Base-by-base conservation (phyloP, 2,113 vertebrate species). In the Trachemys scripta region DNA sequence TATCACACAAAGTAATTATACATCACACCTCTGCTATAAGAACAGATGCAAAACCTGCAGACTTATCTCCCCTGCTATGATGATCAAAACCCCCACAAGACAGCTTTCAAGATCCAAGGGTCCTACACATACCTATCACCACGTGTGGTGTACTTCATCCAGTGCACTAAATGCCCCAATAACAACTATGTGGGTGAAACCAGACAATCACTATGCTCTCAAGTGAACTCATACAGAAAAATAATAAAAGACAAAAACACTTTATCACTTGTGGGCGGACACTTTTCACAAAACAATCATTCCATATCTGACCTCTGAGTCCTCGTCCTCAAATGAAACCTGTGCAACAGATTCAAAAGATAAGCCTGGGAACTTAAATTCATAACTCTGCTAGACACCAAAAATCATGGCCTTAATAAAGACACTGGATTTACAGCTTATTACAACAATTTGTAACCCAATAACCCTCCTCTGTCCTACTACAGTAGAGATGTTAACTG, bases 1-100 rank as follows among this genome's bases (percentile, higher is more conserved):
- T 38, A 35, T 47, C 54, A 25, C 5, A 0, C 0, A 0, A n/a
- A 5, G 25, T 24, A 53, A 3, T 45, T 85, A 35, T 0, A 38
- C n/a, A 72, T 38, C n/a, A 72, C 10, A 1, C n/a, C 65, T 20
- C 19, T 38, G 35, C 19, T 69, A n/a, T n/a, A 69, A n/a, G 8
- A 38, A 38, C 9, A 38, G n/a, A 22, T 72, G 65, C 19, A 38
- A 72, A 72, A 38, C 65, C n/a, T 72, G 8, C 65, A 72, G 35
- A 17, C 65, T 69, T 69, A 72, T n/a, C n/a, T 38, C 19, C 9
- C 19, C 35, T 72, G 65, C 65, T 38, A 8, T 9, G n/a, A 69
- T 8, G 17, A n/a, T n/a, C 62, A n/a, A n/a, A n/a, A 19, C 8
- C 35, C 62, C 17, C 35, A n/a, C 17, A n/a, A 69, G 35, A 38